Percentiles rank a stretch among this genome's conserved stretches.
Conservation (phyloP, 1,140 invertebrate species). For the Papilio aristodemus region DNA sequence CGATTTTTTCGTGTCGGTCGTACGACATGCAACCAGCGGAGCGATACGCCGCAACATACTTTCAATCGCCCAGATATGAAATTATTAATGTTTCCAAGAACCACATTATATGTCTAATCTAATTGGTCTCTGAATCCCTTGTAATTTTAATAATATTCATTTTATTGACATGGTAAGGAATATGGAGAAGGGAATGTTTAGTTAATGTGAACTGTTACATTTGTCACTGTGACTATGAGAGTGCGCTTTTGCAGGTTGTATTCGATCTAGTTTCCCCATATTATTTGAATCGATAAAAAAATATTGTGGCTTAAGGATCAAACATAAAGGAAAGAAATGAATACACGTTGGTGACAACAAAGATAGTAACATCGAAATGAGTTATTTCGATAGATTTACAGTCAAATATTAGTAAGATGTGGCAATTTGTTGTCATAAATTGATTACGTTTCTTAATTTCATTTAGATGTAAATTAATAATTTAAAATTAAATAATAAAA, state of each 20-base stretch:
- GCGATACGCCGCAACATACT: conserved; percentile 35
- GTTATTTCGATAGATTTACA: not conserved
- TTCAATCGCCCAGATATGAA: conserved; percentile 29
- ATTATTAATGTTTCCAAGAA: conserved; percentile 11
- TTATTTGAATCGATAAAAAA: too few relatives aligned
- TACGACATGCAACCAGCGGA: conserved; percentile 27
- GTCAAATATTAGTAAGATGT: not conserved
- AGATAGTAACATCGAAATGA: not conserved
- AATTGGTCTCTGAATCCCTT: not conserved
- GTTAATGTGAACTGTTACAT: not conserved
- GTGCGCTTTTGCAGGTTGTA: too few relatives aligned
- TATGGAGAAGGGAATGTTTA: not conserved
- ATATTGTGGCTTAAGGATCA: too few relatives aligned
- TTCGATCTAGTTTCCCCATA: too few relatives aligned
- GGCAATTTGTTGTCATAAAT: not conserved
- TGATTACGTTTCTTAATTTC: not conserved
- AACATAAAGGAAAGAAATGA: not conserved
- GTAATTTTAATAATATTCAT: not conserved
- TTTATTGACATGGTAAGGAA: not conserved
- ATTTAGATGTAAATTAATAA: conserved; percentile 3
- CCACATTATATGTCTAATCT: not conserved
- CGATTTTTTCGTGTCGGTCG: conserved; percentile 48
- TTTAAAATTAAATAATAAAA: not conserved
- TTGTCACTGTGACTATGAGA: too few relatives aligned
- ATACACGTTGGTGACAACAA: not conserved